A percentile compares a stretch with the other conserved stretches of the same genome.
Conservation (phyloP, 2,797 vertebrate genomes). For the Eleutherodactylus coqui region DNA sequence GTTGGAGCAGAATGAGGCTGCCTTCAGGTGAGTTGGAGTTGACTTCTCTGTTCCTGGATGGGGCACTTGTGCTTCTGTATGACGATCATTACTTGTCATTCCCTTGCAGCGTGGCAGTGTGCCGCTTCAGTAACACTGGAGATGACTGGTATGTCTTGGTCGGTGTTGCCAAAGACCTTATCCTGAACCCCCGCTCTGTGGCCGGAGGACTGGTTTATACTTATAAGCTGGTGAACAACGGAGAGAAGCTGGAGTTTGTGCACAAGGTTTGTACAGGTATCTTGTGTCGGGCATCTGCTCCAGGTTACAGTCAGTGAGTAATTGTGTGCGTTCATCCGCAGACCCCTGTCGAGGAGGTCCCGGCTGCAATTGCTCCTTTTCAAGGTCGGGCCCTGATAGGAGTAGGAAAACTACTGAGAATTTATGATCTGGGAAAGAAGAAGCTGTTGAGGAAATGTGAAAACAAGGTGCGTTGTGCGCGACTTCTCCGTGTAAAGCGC, state of each 20-base stretch:
- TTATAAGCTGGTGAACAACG: constrained; percentile 86
- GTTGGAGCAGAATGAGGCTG: constrained; percentile 97
- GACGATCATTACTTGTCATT: background rate
- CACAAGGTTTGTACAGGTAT: constrained; percentile 84
- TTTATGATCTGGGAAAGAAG: constrained; percentile 97
- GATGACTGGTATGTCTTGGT: constrained; percentile 98
- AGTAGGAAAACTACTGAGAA: constrained; percentile 94
- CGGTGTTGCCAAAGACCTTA: constrained; percentile 95
- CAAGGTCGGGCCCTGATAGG: constrained; percentile 92
- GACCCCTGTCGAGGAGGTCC: constrained; percentile 96
- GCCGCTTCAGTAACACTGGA: constrained; percentile 88
- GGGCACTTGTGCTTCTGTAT: background rate
- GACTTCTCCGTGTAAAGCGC: background rate
- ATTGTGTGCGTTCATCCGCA: constrained; percentile 64
- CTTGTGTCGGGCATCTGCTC: background rate
- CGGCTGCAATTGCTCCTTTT: constrained; percentile 95
- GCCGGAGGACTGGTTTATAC: constrained; percentile 95
- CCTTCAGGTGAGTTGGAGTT: constrained; percentile 82
- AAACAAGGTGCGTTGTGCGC: constrained; percentile 84
- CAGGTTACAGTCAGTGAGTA: background rate
- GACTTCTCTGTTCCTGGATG: background rate
- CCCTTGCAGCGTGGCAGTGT: constrained; percentile 86
- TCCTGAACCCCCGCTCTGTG: constrained; percentile 93
- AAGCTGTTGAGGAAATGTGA: constrained; percentile 98
- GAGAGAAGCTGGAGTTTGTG: constrained; percentile 96